Base-by-base conservation (phyloP, 2,797 vertebrate species). In the Crocidura indochinensis region DNA sequence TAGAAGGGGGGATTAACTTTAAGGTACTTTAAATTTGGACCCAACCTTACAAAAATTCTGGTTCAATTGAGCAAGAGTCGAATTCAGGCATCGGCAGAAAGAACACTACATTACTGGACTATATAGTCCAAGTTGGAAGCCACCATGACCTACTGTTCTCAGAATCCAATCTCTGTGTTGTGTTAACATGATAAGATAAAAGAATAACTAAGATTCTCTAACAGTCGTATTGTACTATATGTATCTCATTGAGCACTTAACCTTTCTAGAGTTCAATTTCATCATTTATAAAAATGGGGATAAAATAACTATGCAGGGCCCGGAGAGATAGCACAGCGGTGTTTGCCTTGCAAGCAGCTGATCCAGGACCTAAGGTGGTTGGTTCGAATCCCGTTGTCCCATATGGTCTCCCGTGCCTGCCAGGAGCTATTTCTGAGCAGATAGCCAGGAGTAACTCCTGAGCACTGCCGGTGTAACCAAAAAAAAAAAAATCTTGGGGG, bases 281-380 rank as follows among this genome's bases (percentile, higher is more conserved):
- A 67, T 60, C 49, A 67, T 93, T 27, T 64, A 49, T 65, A 81
- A 94, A 38, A 89, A 51, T 83, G 29, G 93, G 64, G 31, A 73
- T 79, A 91, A 93, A 84, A 78, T 71, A 62, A 11, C 7, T 26
- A 44, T 71, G 17, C n/a, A 56, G 53, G n/a, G n/a, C n/a, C n/a
- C n/a, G n/a, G n/a, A n/a, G n/a, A n/a, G n/a, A n/a, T n/a, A n/a
- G n/a, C n/a, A n/a, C n/a, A n/a, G n/a, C n/a, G n/a, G n/a, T n/a
- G n/a, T n/a, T n/a, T n/a, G n/a, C n/a, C n/a, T n/a, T n/a, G n/a
- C n/a, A n/a, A n/a, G n/a, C n/a, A n/a, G n/a, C n/a, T n/a, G n/a
- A n/a, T n/a, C n/a, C n/a, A n/a, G n/a, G n/a, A n/a, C n/a, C n/a
- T n/a, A n/a, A n/a, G n/a, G n/a, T n/a, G n/a, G n/a, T n/a, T n/a